Percentiles rank a stretch among this genome's conserved stretches.
These are phyloP conservation scores for Ophion costatus DNA, from an alignment of 2,888 invertebrate species.

Conservation along the genomic window DNA sequence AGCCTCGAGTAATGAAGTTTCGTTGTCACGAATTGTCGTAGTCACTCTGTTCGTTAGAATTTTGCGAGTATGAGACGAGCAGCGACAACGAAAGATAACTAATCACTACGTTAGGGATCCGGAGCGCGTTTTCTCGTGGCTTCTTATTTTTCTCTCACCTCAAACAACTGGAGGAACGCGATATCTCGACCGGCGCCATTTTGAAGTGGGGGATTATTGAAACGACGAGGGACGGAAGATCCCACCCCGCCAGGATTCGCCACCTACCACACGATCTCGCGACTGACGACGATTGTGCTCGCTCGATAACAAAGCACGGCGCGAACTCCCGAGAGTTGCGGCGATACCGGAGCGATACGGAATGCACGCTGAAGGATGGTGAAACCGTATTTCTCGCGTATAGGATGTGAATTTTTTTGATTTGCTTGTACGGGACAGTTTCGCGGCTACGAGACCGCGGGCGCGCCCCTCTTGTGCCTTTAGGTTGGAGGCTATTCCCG, in stretches of 20 bases:
- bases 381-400: background rate
- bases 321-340: background rate
- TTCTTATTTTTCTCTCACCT: slow-evolving; percentile 42
- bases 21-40: background rate
- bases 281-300: slow-evolving; percentile 1
- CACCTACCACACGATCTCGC: slow-evolving; percentile 2
- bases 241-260: background rate
- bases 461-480: background rate
- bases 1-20: slow-evolving; percentile 1
- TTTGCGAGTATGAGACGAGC: background rate
- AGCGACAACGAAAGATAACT: background rate
- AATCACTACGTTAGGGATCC: background rate
- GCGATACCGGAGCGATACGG: background rate
- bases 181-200: slow-evolving; percentile 59
- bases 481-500: slow-evolving; percentile 38
- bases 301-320: background rate
- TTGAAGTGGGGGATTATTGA: slow-evolving; percentile 58
- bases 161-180: slow-evolving; percentile 56
- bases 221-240: slow-evolving; percentile 19
- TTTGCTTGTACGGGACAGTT: background rate
- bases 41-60: slow-evolving; percentile 4
- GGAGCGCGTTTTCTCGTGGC: slow-evolving; percentile 27
- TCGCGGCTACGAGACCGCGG: background rate
- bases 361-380: background rate
- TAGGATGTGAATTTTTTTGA: background rate